Conservation (phyloP, 2,113 vertebrate species). For the Macquaria australasica region DNA sequence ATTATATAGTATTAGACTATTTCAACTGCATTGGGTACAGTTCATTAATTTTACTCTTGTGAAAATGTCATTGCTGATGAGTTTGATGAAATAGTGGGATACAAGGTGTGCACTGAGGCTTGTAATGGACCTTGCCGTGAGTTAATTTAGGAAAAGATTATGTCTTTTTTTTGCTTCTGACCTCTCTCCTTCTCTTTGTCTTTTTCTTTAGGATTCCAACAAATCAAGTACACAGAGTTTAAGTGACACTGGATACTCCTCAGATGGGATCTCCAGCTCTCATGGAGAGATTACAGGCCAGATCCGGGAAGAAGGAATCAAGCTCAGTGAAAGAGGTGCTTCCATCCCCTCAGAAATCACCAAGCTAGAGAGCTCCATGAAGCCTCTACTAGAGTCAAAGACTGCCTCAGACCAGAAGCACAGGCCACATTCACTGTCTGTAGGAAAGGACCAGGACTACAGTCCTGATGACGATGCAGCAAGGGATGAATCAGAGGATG, state of each 20-base stretch:
- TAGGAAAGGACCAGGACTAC: constrained; percentile 89
- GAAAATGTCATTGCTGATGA: constrained; percentile 56
- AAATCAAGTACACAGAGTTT: constrained; percentile 96
- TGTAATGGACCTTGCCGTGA: constrained; percentile 48
- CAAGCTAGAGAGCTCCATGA: constrained; percentile 93
- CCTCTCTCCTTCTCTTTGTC: constrained; percentile 39
- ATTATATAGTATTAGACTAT: constrained; percentile 30
- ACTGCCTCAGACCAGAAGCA: constrained; percentile 76
- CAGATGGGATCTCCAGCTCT: constrained; percentile 95
- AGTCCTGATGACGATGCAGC: constrained; percentile 93
- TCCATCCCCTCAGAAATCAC: constrained; percentile 93
- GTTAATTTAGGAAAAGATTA: constrained; percentile 12
- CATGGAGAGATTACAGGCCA: constrained; percentile 95
- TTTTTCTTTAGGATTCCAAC: constrained; percentile 87
- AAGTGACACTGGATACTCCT: constrained; percentile 98
- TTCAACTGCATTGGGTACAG: constrained; percentile 43
- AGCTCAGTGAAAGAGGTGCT: constrained; percentile 90
- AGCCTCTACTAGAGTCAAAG: constrained; percentile 90
- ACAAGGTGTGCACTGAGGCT: constrained; percentile 52
- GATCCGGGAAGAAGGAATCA: constrained; percentile 92
- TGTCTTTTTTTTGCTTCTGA: constrained; percentile 41
- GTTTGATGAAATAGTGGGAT: constrained; percentile 55
- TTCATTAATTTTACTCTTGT: constrained; percentile 47
- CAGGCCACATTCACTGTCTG: constrained; percentile 93
- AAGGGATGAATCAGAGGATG: constrained; percentile 91